These are phyloP conservation scores for Pristionchus arcanus DNA, from an alignment of 2,888 invertebrate genomes.

Conservation along the genomic window DNA sequence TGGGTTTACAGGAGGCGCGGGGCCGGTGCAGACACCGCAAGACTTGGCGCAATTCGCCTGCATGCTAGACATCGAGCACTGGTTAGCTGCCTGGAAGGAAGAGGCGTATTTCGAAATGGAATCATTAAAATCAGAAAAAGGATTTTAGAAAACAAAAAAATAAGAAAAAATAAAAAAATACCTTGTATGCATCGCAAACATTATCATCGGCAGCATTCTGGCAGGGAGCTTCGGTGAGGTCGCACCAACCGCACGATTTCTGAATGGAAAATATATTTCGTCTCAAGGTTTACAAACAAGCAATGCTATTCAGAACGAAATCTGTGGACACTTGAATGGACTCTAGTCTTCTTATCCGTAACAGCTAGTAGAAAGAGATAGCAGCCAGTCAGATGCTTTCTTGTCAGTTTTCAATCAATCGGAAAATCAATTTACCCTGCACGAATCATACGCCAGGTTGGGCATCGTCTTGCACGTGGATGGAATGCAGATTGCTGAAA, in stretches of 20 bases:
- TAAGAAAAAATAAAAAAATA: no score
- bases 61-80: background rate
- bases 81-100: background rate
- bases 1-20: background rate
- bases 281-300: background rate
- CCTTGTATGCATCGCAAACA: background rate
- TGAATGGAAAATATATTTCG: background rate
- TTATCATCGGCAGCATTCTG: background rate
- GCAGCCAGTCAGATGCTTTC: background rate
- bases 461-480: constrained; percentile 23
- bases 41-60: background rate
- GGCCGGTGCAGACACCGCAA: background rate
- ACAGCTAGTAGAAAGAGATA: background rate
- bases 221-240: constrained; percentile 2
- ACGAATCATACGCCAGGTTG: background rate
- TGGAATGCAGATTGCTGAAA: constrained; percentile 19
- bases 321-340: background rate
- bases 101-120: no score
- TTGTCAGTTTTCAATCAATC: background rate
- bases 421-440: background rate
- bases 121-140: background rate
- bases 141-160: background rate
- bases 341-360: background rate
- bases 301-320: no score
- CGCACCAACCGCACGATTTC: constrained; percentile 28